Conservation (phyloP, 2,888 invertebrate genomes). For the Allolobophora icterica region DNA sequence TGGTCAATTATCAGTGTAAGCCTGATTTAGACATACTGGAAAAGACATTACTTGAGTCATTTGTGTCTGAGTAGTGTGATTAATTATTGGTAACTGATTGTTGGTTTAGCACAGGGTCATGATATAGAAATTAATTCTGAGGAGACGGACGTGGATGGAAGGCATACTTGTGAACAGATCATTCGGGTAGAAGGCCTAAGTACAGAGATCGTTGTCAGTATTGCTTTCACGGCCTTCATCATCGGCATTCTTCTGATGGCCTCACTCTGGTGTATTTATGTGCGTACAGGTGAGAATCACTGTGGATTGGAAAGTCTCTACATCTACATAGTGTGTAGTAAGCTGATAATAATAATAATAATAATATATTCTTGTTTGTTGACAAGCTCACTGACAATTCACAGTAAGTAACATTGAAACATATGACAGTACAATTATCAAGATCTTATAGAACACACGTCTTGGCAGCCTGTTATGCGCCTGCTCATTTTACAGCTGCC, state of each 20-base stretch:
- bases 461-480: too few relatives aligned
- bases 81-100: neutral
- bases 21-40: neutral
- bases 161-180: conserved; percentile 29
- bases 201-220: conserved; percentile 66
- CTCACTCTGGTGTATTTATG: conserved; percentile 66
- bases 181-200: conserved; percentile 62
- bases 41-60: neutral
- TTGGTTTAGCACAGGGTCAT: neutral
- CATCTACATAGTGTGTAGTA: neutral
- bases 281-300: conserved; percentile 64
- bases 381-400: too few relatives aligned
- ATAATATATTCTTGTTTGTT: too few relatives aligned
- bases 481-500: too few relatives aligned
- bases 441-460: too few relatives aligned
- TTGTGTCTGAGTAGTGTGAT: neutral
- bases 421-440: too few relatives aligned
- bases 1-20: neutral
- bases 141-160: neutral
- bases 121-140: neutral
- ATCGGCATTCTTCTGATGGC: conserved; percentile 66
- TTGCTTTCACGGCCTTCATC: conserved; percentile 67
- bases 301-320: neutral
- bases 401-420: too few relatives aligned
- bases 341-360: too few relatives aligned